Conservation (phyloP, 2,113 vertebrate genomes). For the Myrmophylax atrothorax region DNA sequence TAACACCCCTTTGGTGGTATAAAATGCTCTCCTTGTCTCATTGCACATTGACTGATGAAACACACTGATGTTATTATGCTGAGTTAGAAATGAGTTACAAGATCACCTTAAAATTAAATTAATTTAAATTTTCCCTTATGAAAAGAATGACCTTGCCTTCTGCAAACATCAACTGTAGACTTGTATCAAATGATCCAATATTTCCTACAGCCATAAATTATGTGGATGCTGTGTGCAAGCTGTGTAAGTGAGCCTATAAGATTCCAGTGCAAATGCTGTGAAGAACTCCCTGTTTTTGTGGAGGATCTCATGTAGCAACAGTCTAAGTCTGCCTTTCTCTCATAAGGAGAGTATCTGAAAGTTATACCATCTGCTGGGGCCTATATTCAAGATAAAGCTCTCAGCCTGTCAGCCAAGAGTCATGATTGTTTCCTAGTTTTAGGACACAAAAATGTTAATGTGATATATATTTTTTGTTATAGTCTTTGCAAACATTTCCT, state of each 20-base stretch:
- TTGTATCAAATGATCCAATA: background rate
- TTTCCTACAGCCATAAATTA: background rate
- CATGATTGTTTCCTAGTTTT: slow-evolving; percentile 2
- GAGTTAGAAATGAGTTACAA: background rate
- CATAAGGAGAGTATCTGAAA: slow-evolving; percentile 1
- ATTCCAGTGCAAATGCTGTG: background rate
- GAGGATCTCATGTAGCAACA: background rate
- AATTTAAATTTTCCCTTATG: background rate
- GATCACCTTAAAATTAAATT: background rate
- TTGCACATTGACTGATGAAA: background rate
- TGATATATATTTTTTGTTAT: background rate
- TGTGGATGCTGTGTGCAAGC: background rate
- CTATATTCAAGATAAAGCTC: slow-evolving; percentile 29
- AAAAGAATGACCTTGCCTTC: background rate
- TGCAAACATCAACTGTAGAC: background rate
- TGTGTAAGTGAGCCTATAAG: background rate
- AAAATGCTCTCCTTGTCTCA: background rate
- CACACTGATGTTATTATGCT: background rate
- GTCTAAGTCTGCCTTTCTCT: background rate
- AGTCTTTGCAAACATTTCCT: background rate
- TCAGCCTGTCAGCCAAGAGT: background rate
- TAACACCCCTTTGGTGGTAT: background rate
- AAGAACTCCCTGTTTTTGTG: background rate
- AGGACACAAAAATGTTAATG: slow-evolving; percentile 9
- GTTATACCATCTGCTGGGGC: background rate